These are phyloP conservation scores for Jacana jacana DNA, from an alignment of 2,113 vertebrate species.

Conservation along the genomic window DNA sequence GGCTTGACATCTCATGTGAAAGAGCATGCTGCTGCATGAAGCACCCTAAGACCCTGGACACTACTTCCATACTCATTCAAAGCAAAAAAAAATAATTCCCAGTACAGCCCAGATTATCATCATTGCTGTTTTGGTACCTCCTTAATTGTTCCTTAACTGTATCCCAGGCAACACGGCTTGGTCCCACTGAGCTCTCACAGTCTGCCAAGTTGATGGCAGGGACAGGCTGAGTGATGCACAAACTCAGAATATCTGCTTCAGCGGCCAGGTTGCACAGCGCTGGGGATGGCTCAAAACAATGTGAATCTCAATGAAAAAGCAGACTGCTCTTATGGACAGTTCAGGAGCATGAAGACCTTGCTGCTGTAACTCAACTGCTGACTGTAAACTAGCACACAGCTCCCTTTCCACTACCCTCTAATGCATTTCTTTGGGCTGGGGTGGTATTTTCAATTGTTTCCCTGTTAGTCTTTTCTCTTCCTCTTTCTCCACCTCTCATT, in stretches of 20 bases:
- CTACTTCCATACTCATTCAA: not conserved
- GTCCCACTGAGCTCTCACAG: not conserved
- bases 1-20: not conserved
- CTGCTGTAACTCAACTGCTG: not conserved
- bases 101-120: not conserved
- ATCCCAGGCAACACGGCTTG: not conserved
- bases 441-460: constrained; percentile 39
- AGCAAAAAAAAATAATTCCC: not conserved
- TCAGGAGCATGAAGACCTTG: not conserved
- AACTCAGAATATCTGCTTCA: not conserved
- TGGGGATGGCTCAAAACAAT: not conserved
- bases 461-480: not conserved
- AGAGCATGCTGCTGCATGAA: not conserved
- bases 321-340: not conserved
- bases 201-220: not conserved
- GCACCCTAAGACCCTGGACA: not conserved
- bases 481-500: not conserved
- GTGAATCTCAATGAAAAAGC: not conserved
- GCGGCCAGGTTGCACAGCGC: not conserved
- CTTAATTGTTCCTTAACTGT: not conserved
- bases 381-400: not conserved
- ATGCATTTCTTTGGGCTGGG: not conserved
- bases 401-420: not conserved
- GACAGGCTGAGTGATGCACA: not conserved
- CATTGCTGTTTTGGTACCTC: not conserved